Evolutionary conservation across 30 jellyfish, hydroid and myxozoan genomes (phyloP), one percentile per base, ranked within the genome.

Genomic region (Hydractinia symbiolongicarpus): DNA sequence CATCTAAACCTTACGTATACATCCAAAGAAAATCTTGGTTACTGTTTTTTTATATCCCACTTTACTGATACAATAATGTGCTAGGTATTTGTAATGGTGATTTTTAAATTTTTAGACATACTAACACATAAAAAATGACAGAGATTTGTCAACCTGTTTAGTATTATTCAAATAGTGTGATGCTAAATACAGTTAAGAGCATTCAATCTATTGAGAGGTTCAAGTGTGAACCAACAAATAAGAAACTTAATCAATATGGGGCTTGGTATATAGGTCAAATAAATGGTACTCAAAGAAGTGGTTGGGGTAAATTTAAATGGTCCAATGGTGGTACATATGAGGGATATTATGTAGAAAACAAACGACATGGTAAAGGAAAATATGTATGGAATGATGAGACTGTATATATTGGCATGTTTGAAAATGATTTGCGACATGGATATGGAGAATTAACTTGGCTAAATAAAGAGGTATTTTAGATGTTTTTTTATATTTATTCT

Each of bases 331-430:
- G 85, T 54, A 17, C 21, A 4, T 58, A 77, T 55, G 81, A 77
- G 58, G 85, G 85, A 9, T 6, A 11, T 56, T 77, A 77, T 77
- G n/a, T 5, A 4, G 30, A 77, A 11, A 77, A 77, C 58, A 61
- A 77, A 77, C 15, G 79, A 54, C 15, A 77, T 51, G 79, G 85
- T 30, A 67, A 68, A 71, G 81, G 85, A 2, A 68, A 44, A 50
- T 89, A 78, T 51, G 55, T 14, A 20, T 90, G 95, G 97, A 72
- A 81, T 21, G 97, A 90, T 72, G 94, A 95, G 10, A 77, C 95
- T 15, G 77, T 82, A 19, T 90, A 85, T 75, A 61, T 17, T 20
- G 97, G 97, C 4, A 13, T 15, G 11, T 90, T 81, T 73, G 57
- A 82, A 66, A 66, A 84, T 72, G 97, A 88, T 52, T 67, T 67